These are phyloP conservation scores for Gymnocephalus cernua DNA, from an alignment of 2,113 vertebrate species.

Conservation along the genomic window DNA sequence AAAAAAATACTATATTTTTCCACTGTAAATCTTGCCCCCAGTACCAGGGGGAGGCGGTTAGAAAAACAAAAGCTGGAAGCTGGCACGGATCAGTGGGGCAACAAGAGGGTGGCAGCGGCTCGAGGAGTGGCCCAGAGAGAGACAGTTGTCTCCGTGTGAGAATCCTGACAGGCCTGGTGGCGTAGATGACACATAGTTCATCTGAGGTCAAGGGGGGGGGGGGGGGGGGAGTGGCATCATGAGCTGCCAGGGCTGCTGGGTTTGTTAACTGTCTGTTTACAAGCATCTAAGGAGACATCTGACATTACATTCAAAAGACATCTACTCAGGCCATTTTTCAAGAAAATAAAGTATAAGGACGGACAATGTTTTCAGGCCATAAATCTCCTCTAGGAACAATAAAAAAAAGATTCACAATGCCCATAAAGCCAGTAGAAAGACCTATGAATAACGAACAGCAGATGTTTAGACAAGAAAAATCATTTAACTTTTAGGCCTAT, in stretches of 20 bases:
- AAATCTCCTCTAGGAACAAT: slow-evolving; percentile 36
- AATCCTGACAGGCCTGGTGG: slow-evolving; percentile 41
- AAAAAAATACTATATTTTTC: slow-evolving; percentile 79
- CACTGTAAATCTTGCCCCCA: slow-evolving; percentile 79
- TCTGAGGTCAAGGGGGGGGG: slow-evolving; percentile 70
- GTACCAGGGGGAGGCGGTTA: slow-evolving; percentile 54
- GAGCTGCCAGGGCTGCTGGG: slow-evolving; percentile 14
- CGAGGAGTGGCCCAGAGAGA: slow-evolving; percentile 7
- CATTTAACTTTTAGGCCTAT: background rate
- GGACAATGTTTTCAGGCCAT: slow-evolving; percentile 24
- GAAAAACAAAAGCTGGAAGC: slow-evolving; percentile 66
- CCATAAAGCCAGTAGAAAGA: slow-evolving; percentile 30
- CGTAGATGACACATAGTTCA: slow-evolving; percentile 67
- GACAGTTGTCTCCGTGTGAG: slow-evolving; percentile 36
- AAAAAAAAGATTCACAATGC: slow-evolving; percentile 42
- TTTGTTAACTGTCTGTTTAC: slow-evolving; percentile 49
- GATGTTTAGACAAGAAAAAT: slow-evolving; percentile 38
- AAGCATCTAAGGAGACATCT: slow-evolving; percentile 36
- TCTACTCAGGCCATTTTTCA: slow-evolving; percentile 14
- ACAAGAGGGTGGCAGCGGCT: slow-evolving; percentile 41
- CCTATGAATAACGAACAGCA: slow-evolving; percentile 49
- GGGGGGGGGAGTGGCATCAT: slow-evolving; percentile 51
- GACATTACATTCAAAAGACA: slow-evolving; percentile 10
- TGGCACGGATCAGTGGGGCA: slow-evolving; percentile 60
- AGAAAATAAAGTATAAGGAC: slow-evolving; percentile 15